These are phyloP conservation scores for Strigamia maritima DNA, from an alignment of 2,888 invertebrate species.

Conservation along the genomic window DNA sequence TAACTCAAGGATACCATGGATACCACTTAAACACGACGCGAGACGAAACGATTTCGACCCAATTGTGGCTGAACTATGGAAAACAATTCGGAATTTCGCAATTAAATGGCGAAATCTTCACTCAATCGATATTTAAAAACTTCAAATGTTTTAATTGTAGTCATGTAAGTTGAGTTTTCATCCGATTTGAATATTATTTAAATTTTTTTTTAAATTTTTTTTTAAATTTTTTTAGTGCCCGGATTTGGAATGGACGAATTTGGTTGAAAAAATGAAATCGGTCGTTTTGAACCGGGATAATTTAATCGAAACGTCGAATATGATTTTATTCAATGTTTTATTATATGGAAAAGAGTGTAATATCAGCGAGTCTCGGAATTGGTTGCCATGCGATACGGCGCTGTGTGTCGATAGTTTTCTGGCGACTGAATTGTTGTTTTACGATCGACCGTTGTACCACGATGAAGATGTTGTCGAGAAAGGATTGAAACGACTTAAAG, in stretches of 20 bases:
- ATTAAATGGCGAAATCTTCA: not conserved
- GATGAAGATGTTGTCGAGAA: not conserved
- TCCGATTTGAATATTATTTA: no score
- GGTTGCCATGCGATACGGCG: not conserved
- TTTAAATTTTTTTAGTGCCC: not conserved
- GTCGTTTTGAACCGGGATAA: not conserved
- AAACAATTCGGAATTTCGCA: not conserved
- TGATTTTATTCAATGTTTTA: not conserved
- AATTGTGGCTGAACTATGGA: not conserved
- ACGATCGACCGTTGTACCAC: not conserved
- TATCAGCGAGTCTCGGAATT: not conserved
- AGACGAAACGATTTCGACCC: not conserved
- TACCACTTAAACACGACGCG: not conserved
- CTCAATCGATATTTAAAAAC: not conserved
- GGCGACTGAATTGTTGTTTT: not conserved
- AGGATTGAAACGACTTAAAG: not conserved
- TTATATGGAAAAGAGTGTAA: not conserved
- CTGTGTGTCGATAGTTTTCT: not conserved
- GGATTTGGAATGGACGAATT: no score
- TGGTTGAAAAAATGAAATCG: no score
- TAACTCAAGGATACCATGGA: not conserved
- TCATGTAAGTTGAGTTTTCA: not conserved
- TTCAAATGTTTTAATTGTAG: not conserved
- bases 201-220: not conserved
- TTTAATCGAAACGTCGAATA: not conserved